Conservation (phyloP, 30 jellyfish, hydroid and myxozoan genomes). For the Kudoa iwatai region DNA sequence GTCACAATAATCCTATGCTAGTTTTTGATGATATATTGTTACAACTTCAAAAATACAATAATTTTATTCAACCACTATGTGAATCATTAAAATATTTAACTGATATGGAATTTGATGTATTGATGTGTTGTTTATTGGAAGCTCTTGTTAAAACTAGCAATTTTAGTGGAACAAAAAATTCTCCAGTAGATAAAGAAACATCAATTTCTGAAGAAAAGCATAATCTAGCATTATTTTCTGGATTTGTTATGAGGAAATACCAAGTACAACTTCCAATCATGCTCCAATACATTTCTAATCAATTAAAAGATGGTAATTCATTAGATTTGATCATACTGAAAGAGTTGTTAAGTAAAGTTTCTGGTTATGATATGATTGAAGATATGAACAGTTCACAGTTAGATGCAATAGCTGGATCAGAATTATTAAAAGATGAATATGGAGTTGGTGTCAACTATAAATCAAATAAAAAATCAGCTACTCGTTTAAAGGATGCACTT, state of each 20-base stretch:
- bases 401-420: constrained; percentile 79
- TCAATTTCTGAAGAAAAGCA: neutral
- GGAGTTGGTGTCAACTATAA: neutral
- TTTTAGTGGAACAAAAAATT: too few species aligned
- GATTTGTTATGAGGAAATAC: constrained; percentile 66
- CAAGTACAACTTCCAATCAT: constrained; percentile 42
- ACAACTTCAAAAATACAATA: constrained; percentile 58
- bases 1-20: constrained; percentile 66
- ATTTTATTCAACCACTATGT: constrained; percentile 75
- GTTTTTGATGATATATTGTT: constrained; percentile 36
- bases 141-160: too few species aligned
- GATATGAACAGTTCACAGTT: constrained; percentile 40
- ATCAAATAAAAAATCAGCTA: neutral
- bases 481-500: constrained; percentile 32
- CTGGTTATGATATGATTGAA: constrained; percentile 59
- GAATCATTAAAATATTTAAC: constrained; percentile 53
- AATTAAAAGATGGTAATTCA: constrained; percentile 25
- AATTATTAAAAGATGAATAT: constrained; percentile 34
- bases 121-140: too few species aligned
- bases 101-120: constrained; percentile 66
- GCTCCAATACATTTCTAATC: constrained; percentile 67
- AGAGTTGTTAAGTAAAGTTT: constrained; percentile 69
- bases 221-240: constrained; percentile 54
- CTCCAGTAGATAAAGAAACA: neutral
- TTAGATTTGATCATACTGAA: constrained; percentile 46